Evolutionary conservation across 2,888 invertebrate genomes (phyloP).

Genomic region (Ethmia dodecea): DNA sequence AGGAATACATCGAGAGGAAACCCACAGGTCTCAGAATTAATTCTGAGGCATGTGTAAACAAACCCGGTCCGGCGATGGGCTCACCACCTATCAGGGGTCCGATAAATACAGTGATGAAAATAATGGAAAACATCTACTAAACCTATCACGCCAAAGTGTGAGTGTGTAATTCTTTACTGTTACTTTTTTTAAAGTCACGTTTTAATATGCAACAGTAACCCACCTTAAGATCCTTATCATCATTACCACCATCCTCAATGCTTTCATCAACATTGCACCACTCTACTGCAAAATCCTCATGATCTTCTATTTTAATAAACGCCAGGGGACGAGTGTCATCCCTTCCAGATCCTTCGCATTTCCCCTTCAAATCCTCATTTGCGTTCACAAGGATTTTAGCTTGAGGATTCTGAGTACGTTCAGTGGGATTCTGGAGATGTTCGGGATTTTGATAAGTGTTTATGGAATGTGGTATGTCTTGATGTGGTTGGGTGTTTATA

Average conservation of each 20-base stretch:
- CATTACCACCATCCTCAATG: conserved; percentile 9
- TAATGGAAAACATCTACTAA: no score
- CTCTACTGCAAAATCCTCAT: conserved; percentile 12
- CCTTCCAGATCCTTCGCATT: background rate
- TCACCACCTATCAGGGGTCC: no score
- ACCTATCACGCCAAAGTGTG: background rate
- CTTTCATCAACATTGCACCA: conserved; percentile 17
- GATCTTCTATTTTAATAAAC: conserved; percentile 35
- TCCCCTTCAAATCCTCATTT: background rate
- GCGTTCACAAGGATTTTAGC: background rate
- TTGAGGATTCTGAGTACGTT: no score
- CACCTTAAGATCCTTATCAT: conserved; percentile 24
- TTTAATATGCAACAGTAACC: conserved; percentile 1
- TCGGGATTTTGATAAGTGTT: background rate
- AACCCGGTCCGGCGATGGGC: no score
- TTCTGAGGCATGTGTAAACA: no score
- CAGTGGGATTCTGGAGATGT: no score
- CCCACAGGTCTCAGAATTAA: no score
- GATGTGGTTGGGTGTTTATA: background rate
- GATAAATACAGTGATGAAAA: no score
- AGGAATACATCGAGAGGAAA: no score
- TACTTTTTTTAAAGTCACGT: background rate
- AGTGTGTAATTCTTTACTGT: background rate
- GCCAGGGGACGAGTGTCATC: conserved; percentile 14
- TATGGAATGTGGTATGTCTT: background rate